phyloP scores from a whole-genome alignment of 1,140 invertebrate species.

The Tigriopus japonicus region DNA sequence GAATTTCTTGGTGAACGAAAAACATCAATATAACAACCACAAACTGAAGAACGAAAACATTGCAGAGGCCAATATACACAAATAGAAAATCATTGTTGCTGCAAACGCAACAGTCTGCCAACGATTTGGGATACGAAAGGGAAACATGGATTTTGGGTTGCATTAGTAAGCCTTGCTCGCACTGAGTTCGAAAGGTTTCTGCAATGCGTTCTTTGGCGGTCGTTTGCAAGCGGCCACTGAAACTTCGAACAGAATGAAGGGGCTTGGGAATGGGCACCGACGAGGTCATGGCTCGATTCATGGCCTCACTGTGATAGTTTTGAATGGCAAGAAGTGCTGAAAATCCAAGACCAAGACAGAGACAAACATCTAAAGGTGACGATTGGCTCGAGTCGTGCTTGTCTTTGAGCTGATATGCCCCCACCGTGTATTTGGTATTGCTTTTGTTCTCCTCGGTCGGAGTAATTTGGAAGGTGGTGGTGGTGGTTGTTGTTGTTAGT shows the following conservation, averaged over 20 bases:
- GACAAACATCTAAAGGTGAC: too few relatives aligned
- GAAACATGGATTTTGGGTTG: neutral
- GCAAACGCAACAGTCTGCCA: neutral
- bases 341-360: too few relatives aligned
- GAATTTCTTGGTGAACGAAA: neutral
- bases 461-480: neutral
- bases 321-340: too few relatives aligned
- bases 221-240: neutral
- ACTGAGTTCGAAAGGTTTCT: neutral
- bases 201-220: neutral
- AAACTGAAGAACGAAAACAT: slow-evolving; percentile 10
- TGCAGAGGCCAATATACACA: slow-evolving; percentile 1
- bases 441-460: neutral
- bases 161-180: neutral
- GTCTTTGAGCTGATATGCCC: neutral
- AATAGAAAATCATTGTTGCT: neutral
- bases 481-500: neutral
- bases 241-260: neutral
- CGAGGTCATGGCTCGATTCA: too few relatives aligned
- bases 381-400: neutral
- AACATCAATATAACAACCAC: slow-evolving; percentile 2
- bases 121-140: neutral
- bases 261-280: neutral
- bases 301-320: too few relatives aligned
- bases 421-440: too few relatives aligned